Percentiles rank a stretch among this genome's conserved stretches.
These are phyloP conservation scores for Enteromius fasciolatus DNA, from an alignment of 2,797 vertebrate species.

Conservation along the genomic window DNA sequence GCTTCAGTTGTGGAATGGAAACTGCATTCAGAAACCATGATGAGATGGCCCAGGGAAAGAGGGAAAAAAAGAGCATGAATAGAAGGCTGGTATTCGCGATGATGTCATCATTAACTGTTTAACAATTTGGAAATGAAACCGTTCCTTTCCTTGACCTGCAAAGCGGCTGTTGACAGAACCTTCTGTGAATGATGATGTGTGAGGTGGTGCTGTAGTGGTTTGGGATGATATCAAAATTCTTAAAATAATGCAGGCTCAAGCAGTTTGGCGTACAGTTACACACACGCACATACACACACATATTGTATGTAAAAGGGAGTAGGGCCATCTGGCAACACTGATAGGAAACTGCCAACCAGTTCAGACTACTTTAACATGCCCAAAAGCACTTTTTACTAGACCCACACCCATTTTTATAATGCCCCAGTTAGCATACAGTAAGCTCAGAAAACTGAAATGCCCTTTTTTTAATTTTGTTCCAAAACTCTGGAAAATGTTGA, in stretches of 20 bases:
- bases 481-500: no score
- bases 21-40: constrained; percentile 42
- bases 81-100: constrained; percentile 35
- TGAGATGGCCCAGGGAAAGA: constrained; percentile 25
- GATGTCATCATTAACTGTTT: constrained; percentile 58
- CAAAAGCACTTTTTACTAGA: constrained; percentile 35
- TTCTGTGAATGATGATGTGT: constrained; percentile 21
- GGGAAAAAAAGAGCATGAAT: constrained; percentile 31
- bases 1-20: constrained; percentile 45
- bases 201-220: constrained; percentile 15
- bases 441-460: constrained; percentile 7
- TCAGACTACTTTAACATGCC: constrained; percentile 33
- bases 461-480: no score
- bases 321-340: constrained; percentile 45
- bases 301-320: constrained; percentile 15
- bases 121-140: constrained; percentile 54
- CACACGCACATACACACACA: not conserved
- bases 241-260: constrained; percentile 23
- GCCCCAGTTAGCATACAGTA: constrained; percentile 9
- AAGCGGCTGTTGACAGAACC: constrained; percentile 52
- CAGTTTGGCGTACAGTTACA: not conserved
- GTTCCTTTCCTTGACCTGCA: constrained; percentile 32
- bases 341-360: constrained; percentile 47
- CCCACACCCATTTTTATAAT: constrained; percentile 35
- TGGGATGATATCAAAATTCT: constrained; percentile 25